Evolutionary conservation across 2,113 vertebrate species (phyloP).

Genomic region (Silurus glanis): DNA sequence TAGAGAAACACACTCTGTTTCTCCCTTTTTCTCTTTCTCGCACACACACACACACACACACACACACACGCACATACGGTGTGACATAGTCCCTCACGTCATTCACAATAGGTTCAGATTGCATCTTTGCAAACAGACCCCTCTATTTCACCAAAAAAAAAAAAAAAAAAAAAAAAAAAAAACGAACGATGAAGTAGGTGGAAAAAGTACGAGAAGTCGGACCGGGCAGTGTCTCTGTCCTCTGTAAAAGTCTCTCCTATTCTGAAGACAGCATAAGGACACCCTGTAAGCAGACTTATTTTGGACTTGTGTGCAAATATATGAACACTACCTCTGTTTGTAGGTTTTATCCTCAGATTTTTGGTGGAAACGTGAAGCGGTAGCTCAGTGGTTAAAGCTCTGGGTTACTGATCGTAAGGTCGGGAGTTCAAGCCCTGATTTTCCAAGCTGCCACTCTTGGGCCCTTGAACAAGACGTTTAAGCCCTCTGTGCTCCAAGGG

Average conservation of each 20-base stretch:
- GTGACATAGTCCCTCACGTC: slow-evolving; percentile 3
- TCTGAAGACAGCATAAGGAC: background rate
- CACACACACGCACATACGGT: slow-evolving; percentile 7
- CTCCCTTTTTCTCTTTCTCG: background rate
- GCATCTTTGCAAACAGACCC: slow-evolving; percentile 2
- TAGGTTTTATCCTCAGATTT: background rate
- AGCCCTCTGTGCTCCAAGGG: too few species aligned
- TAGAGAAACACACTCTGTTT: slow-evolving; percentile 19
- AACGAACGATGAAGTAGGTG: slow-evolving; percentile 13
- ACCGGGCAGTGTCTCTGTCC: background rate
- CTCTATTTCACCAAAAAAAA: background rate
- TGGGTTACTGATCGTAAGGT: too few species aligned
- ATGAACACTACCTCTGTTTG: background rate
- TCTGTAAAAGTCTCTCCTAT: background rate
- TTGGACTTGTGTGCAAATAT: background rate
- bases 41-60: slow-evolving; percentile 18
- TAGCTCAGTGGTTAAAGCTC: too few species aligned
- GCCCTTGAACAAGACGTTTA: too few species aligned
- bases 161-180: background rate
- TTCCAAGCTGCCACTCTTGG: too few species aligned
- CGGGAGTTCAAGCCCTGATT: too few species aligned
- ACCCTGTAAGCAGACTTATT: background rate
- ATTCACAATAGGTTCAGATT: slow-evolving; percentile 6
- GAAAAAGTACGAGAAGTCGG: background rate
- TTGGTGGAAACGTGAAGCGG: background rate